Conservation (phyloP, 2,888 invertebrate genomes). For the Cylloceria caligata region DNA sequence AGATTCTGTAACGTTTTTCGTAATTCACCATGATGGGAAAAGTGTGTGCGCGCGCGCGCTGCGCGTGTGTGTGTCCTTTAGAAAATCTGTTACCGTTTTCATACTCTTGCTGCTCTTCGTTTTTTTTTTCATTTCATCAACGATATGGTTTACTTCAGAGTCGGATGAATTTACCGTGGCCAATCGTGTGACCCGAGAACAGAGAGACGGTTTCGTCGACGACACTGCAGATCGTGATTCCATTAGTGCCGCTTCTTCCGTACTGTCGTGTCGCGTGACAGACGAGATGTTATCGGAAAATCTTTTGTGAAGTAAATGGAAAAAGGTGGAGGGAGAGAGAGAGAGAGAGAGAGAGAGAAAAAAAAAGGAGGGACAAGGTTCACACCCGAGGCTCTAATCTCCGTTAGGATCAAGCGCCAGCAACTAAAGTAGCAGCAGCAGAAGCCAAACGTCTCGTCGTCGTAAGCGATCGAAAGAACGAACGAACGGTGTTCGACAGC, state of each 20-base stretch:
- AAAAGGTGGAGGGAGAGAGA: not conserved
- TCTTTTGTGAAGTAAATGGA: conserved; percentile 25
- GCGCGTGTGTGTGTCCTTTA: conserved; percentile 1
- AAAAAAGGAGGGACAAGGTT: conserved; percentile 5
- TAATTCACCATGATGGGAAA: conserved; percentile 56
- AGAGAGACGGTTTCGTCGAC: not conserved
- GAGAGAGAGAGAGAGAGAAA: conserved; percentile 2
- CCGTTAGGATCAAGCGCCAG: conserved; percentile 51
- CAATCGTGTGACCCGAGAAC: conserved; percentile 37
- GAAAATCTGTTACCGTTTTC: conserved; percentile 25
- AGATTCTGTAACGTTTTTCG: conserved; percentile 34
- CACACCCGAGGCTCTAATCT: conserved; percentile 58
- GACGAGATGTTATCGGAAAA: conserved; percentile 27
- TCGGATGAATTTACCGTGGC: conserved; percentile 39
- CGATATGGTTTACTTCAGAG: conserved; percentile 3
- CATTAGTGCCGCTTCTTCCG: conserved; percentile 25
- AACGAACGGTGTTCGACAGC: conserved; percentile 63
- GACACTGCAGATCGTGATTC: conserved; percentile 25
- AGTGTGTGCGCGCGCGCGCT: too few species aligned
- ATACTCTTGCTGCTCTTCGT: conserved; percentile 22
- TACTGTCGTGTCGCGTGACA: conserved; percentile 15
- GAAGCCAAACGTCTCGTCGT: conserved; percentile 40
- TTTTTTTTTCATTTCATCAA: conserved; percentile 23
- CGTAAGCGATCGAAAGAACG: conserved; percentile 48
- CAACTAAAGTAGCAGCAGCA: conserved; percentile 41